Base-by-base conservation (phyloP, 1,140 invertebrate species). In the Rhynchophorus ferrugineus region DNA sequence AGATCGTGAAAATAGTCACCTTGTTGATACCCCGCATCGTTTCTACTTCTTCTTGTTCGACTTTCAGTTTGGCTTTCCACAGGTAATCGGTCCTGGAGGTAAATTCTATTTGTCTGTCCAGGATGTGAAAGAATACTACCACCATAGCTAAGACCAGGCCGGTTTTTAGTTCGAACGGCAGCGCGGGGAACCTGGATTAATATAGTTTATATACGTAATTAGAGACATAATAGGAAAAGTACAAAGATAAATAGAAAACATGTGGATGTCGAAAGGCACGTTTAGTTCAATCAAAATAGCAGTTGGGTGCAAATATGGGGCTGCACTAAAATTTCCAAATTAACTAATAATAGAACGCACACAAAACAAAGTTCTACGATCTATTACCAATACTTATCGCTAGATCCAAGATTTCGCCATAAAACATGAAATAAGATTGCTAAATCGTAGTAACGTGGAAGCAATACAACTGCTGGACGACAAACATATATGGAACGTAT, bases 11-110 rank as follows among this genome's bases (percentile, higher is more conserved):
- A 29, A 5, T 41, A 2, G 7, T 49, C 66, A 79, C 80, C 72
- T 94, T 95, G 68, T 96, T 96, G 37, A 95, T 94, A 37, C 91
- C 90, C 58, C 91, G 73, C 88, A 94, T 94, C 0, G 88, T 93
- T 71, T 95, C 91, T 1, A 95, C 89, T 65, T 95, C 90, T 60
- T 94, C 89, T 68, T 95, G 91, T 67, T 96, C 92, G 0, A 91
- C 84, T 67, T 85, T 85, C 0, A 93, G 70, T 69, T 91, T 91
- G n/a, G 84, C 84, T 69, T 91, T 89, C 91, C 92, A 95, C 0
- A 95, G 69, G 69, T 91, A 95, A 68, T 95, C 91, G 0, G 87
- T 87, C 38, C 93, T 72, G 0, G 89, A 85, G 0, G 87, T 87
- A 58, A 85, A 89, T 67, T 94, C 89, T 3, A 89, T 84, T 72